Conservation (phyloP, 2,888 invertebrate genomes). For the Conchocele bisecta region DNA sequence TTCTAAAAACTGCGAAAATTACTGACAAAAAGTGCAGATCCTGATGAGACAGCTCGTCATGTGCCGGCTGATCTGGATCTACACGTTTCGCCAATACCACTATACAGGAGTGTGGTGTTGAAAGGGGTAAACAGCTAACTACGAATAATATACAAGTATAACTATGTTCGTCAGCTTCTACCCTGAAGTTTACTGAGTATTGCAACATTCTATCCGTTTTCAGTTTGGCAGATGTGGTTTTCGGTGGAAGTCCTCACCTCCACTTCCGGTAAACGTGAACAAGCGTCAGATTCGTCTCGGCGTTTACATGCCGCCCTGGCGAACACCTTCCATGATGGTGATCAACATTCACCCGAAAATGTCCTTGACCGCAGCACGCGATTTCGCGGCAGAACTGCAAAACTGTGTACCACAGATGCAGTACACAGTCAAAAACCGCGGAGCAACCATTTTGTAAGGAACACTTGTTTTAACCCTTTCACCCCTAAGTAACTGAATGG, state of each 20-base stretch:
- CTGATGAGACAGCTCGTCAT: too few species aligned
- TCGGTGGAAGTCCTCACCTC: constrained; percentile 72
- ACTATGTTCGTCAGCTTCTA: too few species aligned
- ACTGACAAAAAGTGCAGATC: too few species aligned
- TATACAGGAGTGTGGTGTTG: too few species aligned
- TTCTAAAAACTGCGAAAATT: too few species aligned
- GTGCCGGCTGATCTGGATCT: too few species aligned
- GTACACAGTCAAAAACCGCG: constrained; percentile 46
- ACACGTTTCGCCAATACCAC: too few species aligned
- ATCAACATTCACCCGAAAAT: constrained; percentile 75
- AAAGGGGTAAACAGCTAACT: too few species aligned
- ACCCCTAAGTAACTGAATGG: too few species aligned
- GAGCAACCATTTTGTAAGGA: constrained; percentile 47
- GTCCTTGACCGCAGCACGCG: constrained; percentile 74
- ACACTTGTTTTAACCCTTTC: too few species aligned
- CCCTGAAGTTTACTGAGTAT: too few species aligned
- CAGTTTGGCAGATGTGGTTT: constrained; percentile 66
- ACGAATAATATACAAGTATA: too few species aligned
- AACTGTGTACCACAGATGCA: constrained; percentile 74
- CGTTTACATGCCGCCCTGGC: constrained; percentile 76
- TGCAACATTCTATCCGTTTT: constrained; percentile 17
- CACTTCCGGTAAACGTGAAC: constrained; percentile 70
- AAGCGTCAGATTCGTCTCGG: constrained; percentile 69
- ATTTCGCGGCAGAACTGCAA: constrained; percentile 76
- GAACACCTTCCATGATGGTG: constrained; percentile 64